phyloP scores from a whole-genome alignment of 2,888 invertebrate genomes.

The Hydraecia micacea region DNA sequence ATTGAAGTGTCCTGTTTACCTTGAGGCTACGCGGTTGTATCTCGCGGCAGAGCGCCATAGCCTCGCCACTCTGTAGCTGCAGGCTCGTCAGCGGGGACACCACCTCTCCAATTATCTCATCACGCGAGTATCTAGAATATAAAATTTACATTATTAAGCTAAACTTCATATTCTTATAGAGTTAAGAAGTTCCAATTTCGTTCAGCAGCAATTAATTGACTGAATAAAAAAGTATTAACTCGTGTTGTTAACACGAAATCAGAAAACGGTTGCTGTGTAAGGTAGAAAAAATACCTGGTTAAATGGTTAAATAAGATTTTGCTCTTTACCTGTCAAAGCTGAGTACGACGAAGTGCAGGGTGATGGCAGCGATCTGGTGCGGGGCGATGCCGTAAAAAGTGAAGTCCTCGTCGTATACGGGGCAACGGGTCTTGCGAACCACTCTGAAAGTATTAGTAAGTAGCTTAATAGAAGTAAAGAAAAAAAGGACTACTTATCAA shows the following conservation, averaged over 20 bases:
- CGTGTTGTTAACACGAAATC: neutral
- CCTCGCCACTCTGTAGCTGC: constrained; percentile 92
- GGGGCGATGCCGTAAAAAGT: constrained; percentile 98
- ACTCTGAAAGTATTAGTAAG: constrained; percentile 90
- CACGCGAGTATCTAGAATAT: constrained; percentile 96
- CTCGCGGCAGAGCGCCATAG: constrained; percentile 94
- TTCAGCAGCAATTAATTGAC: neutral
- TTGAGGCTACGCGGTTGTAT: constrained; percentile 98
- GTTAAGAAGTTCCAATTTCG: neutral
- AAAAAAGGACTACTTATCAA: neutral
- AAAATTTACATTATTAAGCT: neutral
- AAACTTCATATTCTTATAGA: neutral
- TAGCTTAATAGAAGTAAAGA: neutral
- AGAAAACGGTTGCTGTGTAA: neutral
- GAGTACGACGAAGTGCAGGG: constrained; percentile 97
- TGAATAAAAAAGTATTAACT: neutral
- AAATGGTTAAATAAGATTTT: neutral
- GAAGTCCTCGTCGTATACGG: constrained; percentile 99
- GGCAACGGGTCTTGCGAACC: constrained; percentile 98
- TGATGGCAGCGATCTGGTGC: constrained; percentile 96
- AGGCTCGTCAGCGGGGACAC: constrained; percentile 95
- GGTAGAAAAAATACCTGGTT: neutral
- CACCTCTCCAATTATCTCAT: constrained; percentile 99
- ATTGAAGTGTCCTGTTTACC: constrained; percentile 86
- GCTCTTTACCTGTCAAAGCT: constrained; percentile 95